Percentiles rank a stretch among this genome's conserved stretches.
Conservation (phyloP, 1,140 invertebrate genomes). For the Homalodisca vitripennis region DNA sequence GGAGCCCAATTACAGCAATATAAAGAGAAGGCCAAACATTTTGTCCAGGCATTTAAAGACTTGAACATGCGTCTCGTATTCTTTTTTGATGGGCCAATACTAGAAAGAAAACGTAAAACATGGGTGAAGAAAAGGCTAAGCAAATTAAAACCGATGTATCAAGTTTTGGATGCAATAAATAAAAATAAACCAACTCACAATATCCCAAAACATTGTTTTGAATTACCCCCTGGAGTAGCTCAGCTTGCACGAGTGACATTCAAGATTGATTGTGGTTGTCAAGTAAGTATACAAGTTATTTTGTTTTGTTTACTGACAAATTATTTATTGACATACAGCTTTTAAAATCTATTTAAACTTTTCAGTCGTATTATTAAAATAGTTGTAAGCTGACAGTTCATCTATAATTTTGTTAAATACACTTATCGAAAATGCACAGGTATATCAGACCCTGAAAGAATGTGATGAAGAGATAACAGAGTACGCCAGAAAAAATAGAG, state of each 20-base stretch:
- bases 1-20: slow-evolving; percentile 47
- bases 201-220: slow-evolving; percentile 39
- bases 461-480: slow-evolving; percentile 42
- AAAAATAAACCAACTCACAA: slow-evolving; percentile 31
- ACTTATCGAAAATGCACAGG: too few species aligned
- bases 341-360: too few species aligned
- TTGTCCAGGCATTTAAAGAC: slow-evolving; percentile 41
- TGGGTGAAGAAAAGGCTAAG: slow-evolving; percentile 45
- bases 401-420: too few species aligned
- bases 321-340: too few species aligned
- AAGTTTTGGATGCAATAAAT: slow-evolving; percentile 40
- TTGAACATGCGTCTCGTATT: slow-evolving; percentile 45
- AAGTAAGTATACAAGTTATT: too few species aligned
- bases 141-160: slow-evolving; percentile 42
- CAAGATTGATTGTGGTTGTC: too few species aligned
- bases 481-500: slow-evolving; percentile 43
- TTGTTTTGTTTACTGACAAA: too few species aligned
- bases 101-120: slow-evolving; percentile 42
- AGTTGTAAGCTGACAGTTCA: too few species aligned
- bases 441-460: neutral
- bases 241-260: too few species aligned
- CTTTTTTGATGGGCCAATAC: slow-evolving; percentile 48
- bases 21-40: slow-evolving; percentile 37
- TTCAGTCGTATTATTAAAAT: too few species aligned
- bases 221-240: slow-evolving; percentile 43